Conservation (phyloP, 2,113 vertebrate genomes). For the Phaethornis superciliosus region DNA sequence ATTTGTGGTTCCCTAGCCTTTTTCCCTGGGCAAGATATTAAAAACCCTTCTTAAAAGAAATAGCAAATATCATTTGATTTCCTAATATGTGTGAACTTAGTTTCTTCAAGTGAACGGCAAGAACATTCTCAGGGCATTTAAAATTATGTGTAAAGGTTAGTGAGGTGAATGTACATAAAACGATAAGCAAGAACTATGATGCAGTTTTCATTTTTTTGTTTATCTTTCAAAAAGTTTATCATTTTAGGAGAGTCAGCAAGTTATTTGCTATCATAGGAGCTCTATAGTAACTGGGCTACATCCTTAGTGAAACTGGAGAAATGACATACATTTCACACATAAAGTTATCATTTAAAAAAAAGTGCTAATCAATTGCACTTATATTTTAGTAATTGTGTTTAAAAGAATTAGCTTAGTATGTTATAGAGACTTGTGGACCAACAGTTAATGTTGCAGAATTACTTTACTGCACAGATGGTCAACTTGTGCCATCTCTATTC, state of each 20-base stretch:
- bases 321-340: not conserved
- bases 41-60: not conserved
- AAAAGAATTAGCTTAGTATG: not conserved
- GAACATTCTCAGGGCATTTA: not conserved
- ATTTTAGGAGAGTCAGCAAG: not conserved
- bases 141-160: not conserved
- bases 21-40: not conserved
- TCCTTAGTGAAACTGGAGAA: not conserved
- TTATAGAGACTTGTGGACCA: not conserved
- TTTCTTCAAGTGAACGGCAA: not conserved
- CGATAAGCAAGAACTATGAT: not conserved
- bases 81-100: not conserved
- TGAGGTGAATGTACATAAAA: not conserved
- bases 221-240: not conserved
- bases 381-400: not conserved
- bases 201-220: not conserved
- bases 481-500: slow-evolving; percentile 26
- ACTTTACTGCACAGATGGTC: slow-evolving; percentile 32
- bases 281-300: not conserved
- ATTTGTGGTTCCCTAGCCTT: not conserved
- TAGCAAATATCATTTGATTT: not conserved
- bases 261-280: not conserved
- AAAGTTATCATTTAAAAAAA: not conserved
- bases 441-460: not conserved
- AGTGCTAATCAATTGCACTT: not conserved